A percentile compares a stretch with the other conserved stretches of the same genome.
Conservation (phyloP, 2,888 invertebrate species). For the Netelia melanura region DNA sequence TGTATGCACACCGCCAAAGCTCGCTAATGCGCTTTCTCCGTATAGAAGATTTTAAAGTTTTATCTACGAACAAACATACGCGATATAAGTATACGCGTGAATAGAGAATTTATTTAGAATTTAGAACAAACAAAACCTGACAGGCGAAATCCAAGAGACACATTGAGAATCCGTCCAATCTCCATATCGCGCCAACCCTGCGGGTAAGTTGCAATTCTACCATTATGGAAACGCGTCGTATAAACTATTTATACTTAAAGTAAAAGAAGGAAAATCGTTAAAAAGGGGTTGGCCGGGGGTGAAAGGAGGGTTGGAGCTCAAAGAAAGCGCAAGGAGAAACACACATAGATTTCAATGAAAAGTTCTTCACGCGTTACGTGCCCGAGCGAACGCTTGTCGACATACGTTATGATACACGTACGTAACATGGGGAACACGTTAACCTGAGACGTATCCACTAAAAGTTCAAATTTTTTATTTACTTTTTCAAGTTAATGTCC, state of each 20-base stretch:
- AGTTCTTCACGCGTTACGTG: conserved; percentile 44
- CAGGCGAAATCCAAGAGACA: conserved; percentile 3
- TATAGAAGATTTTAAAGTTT: conserved; percentile 10
- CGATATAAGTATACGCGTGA: background rate
- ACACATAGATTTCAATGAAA: conserved; percentile 31
- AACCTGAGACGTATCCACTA: conserved; percentile 21
- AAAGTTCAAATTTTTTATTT: conserved; percentile 43
- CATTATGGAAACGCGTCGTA: background rate
- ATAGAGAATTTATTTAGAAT: background rate
- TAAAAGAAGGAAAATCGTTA: background rate
- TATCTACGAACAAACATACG: background rate
- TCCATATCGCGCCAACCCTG: background rate
- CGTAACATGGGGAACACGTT: background rate
- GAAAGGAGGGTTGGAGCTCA: background rate
- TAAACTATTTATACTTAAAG: background rate
- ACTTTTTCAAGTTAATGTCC: conserved; percentile 16
- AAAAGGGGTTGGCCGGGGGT: background rate
- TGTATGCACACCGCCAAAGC: conserved; percentile 12
- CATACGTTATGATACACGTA: background rate
- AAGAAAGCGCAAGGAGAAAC: conserved; percentile 27
- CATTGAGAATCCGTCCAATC: background rate
- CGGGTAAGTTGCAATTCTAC: background rate
- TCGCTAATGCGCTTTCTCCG: background rate
- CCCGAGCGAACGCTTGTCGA: conserved; percentile 4
- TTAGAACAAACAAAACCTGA: background rate